phyloP scores from a whole-genome alignment of 2,797 vertebrate species.

The Epinephelus awoara region DNA sequence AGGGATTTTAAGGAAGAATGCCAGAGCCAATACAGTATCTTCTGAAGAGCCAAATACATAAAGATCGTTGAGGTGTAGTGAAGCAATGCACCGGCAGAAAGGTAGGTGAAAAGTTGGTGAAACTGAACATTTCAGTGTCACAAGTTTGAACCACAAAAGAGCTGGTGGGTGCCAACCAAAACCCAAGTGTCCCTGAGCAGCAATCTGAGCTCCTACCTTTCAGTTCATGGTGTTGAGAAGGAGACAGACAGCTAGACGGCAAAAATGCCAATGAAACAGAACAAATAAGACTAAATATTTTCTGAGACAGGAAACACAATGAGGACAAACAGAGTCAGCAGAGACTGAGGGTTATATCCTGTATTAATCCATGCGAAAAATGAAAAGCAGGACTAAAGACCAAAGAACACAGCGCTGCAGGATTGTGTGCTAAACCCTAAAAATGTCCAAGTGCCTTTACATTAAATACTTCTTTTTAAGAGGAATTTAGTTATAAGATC shows the following conservation, averaged over 20 bases:
- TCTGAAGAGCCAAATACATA: background rate
- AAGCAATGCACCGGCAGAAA: background rate
- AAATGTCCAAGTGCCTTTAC: conserved; percentile 37
- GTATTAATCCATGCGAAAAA: conserved; percentile 23
- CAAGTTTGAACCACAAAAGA: too few relatives aligned
- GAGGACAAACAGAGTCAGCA: background rate
- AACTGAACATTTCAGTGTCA: too few relatives aligned
- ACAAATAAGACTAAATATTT: background rate
- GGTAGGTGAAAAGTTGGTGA: too few relatives aligned
- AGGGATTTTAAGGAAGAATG: conserved; percentile 46
- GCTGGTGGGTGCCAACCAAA: too few relatives aligned
- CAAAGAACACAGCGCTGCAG: background rate
- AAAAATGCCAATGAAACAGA: background rate
- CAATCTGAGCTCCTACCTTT: too few relatives aligned
- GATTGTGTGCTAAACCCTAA: conserved; percentile 37
- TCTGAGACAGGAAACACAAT: background rate
- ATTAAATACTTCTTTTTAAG: conserved; percentile 26
- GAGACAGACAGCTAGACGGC: too few relatives aligned
- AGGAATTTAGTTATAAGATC: conserved; percentile 30
- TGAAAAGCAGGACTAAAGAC: conserved; percentile 9
- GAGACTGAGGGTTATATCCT: background rate
- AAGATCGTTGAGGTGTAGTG: background rate
- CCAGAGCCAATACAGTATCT: conserved; percentile 32
- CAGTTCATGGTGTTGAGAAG: too few relatives aligned
- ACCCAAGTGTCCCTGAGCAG: too few relatives aligned